Conservation (phyloP, 2,797 vertebrate genomes). For the Chlorospingus flavigularis region DNA sequence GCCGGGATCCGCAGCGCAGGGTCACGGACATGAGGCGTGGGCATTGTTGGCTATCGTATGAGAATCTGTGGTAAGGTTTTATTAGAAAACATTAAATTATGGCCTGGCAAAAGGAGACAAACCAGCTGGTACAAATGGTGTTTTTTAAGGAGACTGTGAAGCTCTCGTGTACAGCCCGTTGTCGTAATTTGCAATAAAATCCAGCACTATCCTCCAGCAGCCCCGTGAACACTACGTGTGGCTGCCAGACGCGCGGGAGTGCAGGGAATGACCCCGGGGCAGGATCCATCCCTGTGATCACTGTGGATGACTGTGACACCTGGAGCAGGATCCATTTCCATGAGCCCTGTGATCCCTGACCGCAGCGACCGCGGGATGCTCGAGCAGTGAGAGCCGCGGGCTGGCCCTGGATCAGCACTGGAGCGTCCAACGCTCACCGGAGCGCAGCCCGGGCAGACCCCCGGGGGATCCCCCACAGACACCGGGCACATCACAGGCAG, state of each 20-base stretch:
- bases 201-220: not conserved
- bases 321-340: not conserved
- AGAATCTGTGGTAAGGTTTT: not conserved
- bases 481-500: not conserved
- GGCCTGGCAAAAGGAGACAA: not conserved
- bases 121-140: too few species aligned
- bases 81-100: not conserved
- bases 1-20: not conserved
- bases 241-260: not conserved
- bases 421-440: not conserved
- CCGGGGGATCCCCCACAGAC: not conserved
- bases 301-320: not conserved
- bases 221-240: rapidly evolving
- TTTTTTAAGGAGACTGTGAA: not conserved
- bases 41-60: rapidly evolving
- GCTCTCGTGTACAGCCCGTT: not conserved
- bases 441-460: not conserved
- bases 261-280: not conserved
- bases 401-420: rapidly evolving
- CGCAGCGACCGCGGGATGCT: not conserved
- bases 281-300: not conserved
- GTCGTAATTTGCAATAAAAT: not conserved
- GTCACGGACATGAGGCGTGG: rapidly evolving
- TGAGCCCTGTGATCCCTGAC: not conserved
- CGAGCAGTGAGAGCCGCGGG: not conserved